A percentile compares a stretch with the other conserved stretches of the same genome.
These are phyloP conservation scores for Henricia sp. DNA, from an alignment of 53 echinoderm and acorn worm species.

Conservation along the genomic window DNA sequence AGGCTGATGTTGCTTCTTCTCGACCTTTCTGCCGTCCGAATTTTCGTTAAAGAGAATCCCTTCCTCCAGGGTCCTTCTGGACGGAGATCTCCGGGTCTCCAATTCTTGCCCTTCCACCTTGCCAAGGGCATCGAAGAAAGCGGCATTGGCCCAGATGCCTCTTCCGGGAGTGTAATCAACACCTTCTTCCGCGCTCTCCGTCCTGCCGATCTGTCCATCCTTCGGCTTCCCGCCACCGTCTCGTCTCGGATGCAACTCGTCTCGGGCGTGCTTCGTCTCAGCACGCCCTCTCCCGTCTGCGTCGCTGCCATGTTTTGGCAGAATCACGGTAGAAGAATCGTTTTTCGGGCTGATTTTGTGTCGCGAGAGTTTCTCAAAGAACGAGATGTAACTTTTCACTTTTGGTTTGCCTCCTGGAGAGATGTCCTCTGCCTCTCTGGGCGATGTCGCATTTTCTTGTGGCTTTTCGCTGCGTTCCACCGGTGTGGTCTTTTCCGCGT, in stretches of 20 bases:
- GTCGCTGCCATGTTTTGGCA: too few relatives aligned
- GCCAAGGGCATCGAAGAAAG: slow-evolving; percentile 52
- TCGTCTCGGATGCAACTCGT: neutral
- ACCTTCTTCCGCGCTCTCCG: neutral
- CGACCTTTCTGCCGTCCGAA: neutral
- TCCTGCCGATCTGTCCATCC: neutral
- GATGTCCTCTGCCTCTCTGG: neutral
- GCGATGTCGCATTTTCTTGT: neutral
- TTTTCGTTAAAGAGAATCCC: neutral
- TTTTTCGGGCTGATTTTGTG: neutral
- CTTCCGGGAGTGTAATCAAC: slow-evolving; percentile 32
- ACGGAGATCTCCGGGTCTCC: neutral
- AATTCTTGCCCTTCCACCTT: slow-evolving; percentile 4
- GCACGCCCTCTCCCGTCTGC: neutral
- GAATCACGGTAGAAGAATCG: neutral
- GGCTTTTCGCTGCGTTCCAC: neutral
- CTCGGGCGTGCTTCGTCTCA: slow-evolving; percentile 6
- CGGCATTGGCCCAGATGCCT: slow-evolving; percentile 40
- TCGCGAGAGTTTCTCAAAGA: slow-evolving; percentile 53
- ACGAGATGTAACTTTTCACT: slow-evolving; percentile 42
- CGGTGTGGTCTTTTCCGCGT: neutral
- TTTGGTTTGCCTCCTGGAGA: neutral
- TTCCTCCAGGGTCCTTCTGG: neutral
- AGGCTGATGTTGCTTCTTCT: too few relatives aligned
- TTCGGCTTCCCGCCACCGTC: neutral